Conservation (phyloP, 2,797 vertebrate species). For the Pyrrhura leucotis region DNA sequence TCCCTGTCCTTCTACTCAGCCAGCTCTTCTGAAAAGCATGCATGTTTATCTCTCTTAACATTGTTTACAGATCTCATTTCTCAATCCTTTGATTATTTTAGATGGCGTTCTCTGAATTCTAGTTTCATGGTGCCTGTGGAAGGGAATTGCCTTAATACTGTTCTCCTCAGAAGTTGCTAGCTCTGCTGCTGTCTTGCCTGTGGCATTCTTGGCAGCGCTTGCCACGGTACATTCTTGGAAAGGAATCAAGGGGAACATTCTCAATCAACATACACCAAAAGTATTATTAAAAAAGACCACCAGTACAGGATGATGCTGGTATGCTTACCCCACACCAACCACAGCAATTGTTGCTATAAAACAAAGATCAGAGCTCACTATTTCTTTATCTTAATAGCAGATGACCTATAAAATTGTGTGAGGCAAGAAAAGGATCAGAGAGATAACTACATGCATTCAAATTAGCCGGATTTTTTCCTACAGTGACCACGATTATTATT, state of each 20-base stretch:
- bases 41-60: conserved; percentile 44
- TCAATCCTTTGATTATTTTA: conserved; percentile 65
- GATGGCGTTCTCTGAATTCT: conserved; percentile 56
- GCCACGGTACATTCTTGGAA: conserved; percentile 29
- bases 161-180: conserved; percentile 52
- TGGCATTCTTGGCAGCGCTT: conserved; percentile 40
- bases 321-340: background rate
- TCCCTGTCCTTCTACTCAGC: conserved; percentile 34
- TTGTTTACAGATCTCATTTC: conserved; percentile 56
- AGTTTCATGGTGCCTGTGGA: conserved; percentile 46
- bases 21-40: conserved; percentile 16
- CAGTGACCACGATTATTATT: background rate
- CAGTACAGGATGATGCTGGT: conserved; percentile 18
- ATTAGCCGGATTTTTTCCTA: background rate
- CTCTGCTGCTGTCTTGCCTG: conserved; percentile 33
- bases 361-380: background rate
- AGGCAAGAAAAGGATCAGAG: background rate
- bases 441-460: background rate
- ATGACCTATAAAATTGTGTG: background rate
- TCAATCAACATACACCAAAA: conserved; percentile 48
- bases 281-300: background rate
- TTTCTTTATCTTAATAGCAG: background rate
- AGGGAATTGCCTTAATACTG: conserved; percentile 52
- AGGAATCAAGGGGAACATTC: conserved; percentile 45
- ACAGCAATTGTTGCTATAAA: background rate